Conservation (phyloP, 1,140 invertebrate species). For the Periplaneta americana region DNA sequence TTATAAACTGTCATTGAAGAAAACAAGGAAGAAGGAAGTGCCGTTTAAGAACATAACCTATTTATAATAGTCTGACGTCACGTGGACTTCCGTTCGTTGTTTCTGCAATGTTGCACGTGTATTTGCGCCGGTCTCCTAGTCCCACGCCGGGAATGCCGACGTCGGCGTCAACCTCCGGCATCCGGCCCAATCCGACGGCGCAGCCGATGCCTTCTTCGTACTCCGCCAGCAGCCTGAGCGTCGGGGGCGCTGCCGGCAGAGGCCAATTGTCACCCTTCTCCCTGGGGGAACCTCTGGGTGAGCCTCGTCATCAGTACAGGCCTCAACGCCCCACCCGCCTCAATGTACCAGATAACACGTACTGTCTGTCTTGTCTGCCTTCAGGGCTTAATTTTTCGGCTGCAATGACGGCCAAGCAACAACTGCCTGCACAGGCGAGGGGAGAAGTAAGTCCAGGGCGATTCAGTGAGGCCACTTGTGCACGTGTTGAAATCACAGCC, state of each 20-base stretch:
- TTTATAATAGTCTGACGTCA: too few relatives aligned
- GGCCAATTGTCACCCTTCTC: slow-evolving; percentile 10
- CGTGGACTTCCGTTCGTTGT: too few relatives aligned
- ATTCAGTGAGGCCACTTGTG: too few relatives aligned
- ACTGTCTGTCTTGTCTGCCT: slow-evolving; percentile 33
- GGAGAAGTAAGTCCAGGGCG: background rate
- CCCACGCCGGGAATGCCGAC: background rate
- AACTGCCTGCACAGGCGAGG: background rate
- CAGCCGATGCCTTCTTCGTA: background rate
- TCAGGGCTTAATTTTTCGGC: slow-evolving; percentile 31
- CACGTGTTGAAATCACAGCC: too few relatives aligned
- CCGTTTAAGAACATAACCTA: too few relatives aligned
- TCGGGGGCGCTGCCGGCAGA: background rate
- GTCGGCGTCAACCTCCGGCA: background rate
- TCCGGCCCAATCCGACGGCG: background rate
- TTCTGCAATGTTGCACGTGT: slow-evolving; percentile 11
- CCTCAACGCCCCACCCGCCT: slow-evolving; percentile 13
- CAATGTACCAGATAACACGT: background rate
- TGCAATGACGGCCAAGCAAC: slow-evolving; percentile 23
- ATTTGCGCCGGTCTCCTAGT: slow-evolving; percentile 7
- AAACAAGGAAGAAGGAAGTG: too few relatives aligned
- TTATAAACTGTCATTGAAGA: too few relatives aligned
- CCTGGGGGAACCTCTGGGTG: slow-evolving; percentile 1
- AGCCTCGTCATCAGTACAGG: slow-evolving; percentile 8
- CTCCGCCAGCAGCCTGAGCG: background rate